A percentile compares a stretch with the other conserved stretches of the same genome.
phyloP scores from a whole-genome alignment of 2,888 invertebrate genomes.

The Eucera pruinosa region DNA sequence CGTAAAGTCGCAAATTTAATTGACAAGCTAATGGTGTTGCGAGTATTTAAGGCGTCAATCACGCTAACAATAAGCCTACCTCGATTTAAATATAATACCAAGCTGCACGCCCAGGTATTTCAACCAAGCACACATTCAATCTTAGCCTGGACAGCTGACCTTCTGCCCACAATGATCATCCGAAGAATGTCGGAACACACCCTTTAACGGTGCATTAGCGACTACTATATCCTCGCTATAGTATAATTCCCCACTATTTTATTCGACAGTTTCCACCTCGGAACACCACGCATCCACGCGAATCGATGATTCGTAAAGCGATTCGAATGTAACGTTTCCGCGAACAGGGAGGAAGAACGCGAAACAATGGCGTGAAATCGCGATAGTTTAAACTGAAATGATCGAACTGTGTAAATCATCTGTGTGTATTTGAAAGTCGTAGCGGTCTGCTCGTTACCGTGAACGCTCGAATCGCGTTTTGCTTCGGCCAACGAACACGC shows the following conservation, averaged over 20 bases:
- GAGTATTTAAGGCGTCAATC: neutral
- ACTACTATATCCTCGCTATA: neutral
- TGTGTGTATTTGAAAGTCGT: constrained; percentile 35
- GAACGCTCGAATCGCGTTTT: constrained; percentile 20
- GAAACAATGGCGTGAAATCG: constrained; percentile 32
- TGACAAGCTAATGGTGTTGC: too few relatives aligned
- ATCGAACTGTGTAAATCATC: constrained; percentile 41
- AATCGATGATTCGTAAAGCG: too few relatives aligned
- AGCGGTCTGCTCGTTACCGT: constrained; percentile 14
- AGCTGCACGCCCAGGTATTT: constrained; percentile 21
- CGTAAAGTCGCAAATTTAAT: too few relatives aligned
- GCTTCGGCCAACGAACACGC: constrained; percentile 4
- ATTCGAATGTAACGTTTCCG: neutral
- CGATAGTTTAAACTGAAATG: constrained; percentile 6
- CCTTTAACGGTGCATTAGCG: constrained; percentile 54
- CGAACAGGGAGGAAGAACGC: neutral
- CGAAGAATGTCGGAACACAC: constrained; percentile 58
- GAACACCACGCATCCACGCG: too few relatives aligned
- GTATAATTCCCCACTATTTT: neutral
- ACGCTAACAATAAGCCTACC: neutral
- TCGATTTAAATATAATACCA: constrained; percentile 21
- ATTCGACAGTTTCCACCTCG: neutral
- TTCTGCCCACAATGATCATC: constrained; percentile 47
- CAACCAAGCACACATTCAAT: constrained; percentile 20
- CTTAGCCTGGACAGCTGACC: constrained; percentile 27